Evolutionary conservation across 2,888 invertebrate species (phyloP), one percentile per base, ranked within the genome.

Genomic region (Dioctria linearis): DNA sequence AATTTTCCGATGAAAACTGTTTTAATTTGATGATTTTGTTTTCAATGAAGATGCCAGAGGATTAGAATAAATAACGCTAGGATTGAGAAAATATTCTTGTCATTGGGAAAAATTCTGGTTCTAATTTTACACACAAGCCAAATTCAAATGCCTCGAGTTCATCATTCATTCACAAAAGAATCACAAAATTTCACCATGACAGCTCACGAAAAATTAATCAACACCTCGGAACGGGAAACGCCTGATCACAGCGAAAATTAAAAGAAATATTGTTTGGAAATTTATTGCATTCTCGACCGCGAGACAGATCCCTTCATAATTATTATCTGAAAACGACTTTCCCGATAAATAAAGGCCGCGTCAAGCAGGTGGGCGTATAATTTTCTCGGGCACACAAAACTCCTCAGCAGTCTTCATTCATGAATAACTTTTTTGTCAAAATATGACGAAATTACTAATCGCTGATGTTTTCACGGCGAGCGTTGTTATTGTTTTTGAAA

Each of bases 251-350:
- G 54, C 25, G 40, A 39, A 73, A 57, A 73, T 73, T 11, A 54
- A 73, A n/a, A 73, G 43, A 13, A 59, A 59, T 57, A 57, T 73
- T 42, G 57, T 57, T 25, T 73, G 73, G 42, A 57, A 59, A 73
- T 73, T 73, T 73, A 73, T 57, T 73, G 54, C 46, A 40, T 5
- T 42, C 11, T 39, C 39, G 25, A 39, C n/a, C 51, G 13, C 42
- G 11, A 57, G 73, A 73, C 54, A 40, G n/a, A n/a, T 54, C 54
- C 54, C 59, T 59, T 73, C 73, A 57, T 73, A 71, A 71, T 71
- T 71, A 73, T 59, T 39, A 59, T 54, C 43, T 57, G 6, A 57
- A 57, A 73, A 57, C 51, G 39, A 40, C 42, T 42, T 73, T 73
- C 51, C 9, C 40, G 40, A 73, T 73, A 73, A 73, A 73, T 73